A percentile compares a stretch with the other conserved stretches of the same genome.
These are phyloP conservation scores for Linnaemya tessellans DNA, from an alignment of 2,888 invertebrate genomes.

Conservation along the genomic window DNA sequence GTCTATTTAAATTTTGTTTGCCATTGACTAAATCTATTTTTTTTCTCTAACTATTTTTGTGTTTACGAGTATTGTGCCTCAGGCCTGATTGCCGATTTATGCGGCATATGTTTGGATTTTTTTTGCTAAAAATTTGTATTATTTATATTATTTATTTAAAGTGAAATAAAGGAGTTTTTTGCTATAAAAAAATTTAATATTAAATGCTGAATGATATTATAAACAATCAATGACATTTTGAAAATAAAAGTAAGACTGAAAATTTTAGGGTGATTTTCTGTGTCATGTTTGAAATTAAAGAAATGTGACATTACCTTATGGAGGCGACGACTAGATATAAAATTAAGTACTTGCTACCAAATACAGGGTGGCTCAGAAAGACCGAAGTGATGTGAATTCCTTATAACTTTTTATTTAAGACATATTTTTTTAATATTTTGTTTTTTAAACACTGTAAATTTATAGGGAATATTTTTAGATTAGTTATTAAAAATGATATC, in stretches of 20 bases:
- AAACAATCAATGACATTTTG: conserved; percentile 9
- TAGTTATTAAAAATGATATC: too few relatives aligned
- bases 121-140: background rate
- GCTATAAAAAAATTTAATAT: conserved; percentile 1
- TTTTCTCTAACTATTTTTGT: conserved; percentile 26
- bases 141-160: conserved; percentile 12
- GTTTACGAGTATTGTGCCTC: conserved; percentile 52
- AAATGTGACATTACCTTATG: too few relatives aligned
- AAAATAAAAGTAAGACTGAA: background rate
- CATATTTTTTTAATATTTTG: too few relatives aligned
- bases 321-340: too few relatives aligned
- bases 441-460: too few relatives aligned
- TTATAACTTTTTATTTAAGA: too few relatives aligned
- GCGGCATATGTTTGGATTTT: conserved; percentile 49
- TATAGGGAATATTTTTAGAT: too few relatives aligned
- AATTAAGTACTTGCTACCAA: too few relatives aligned
- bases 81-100: conserved; percentile 51
- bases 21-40: conserved; percentile 72
- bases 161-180: conserved; percentile 5
- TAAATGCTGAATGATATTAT: background rate
- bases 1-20: conserved; percentile 53
- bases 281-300: background rate
- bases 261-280: background rate
- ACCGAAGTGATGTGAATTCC: too few relatives aligned
- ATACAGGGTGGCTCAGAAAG: too few relatives aligned